These are phyloP conservation scores for Microhierax caerulescens DNA, from an alignment of 2,797 vertebrate genomes.

Conservation along the genomic window DNA sequence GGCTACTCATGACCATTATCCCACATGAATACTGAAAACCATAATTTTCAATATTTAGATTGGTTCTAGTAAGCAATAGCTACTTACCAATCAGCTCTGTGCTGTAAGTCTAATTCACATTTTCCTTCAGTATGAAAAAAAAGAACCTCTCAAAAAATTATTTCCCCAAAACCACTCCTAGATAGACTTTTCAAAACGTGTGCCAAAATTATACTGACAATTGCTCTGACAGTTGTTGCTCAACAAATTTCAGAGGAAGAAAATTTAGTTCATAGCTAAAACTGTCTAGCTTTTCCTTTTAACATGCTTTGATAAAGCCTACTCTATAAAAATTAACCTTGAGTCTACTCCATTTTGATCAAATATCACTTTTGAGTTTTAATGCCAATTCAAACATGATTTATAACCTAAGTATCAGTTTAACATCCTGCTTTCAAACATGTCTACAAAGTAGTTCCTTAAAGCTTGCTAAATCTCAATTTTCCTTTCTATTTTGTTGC, in stretches of 20 bases:
- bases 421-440: neutral
- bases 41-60: neutral
- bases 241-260: neutral
- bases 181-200: neutral
- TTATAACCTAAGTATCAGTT: neutral
- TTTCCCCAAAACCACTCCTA: neutral
- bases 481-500: neutral
- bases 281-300: neutral
- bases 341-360: neutral
- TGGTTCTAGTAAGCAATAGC: neutral
- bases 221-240: neutral
- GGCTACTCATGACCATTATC: neutral
- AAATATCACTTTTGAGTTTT: neutral
- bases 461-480: neutral
- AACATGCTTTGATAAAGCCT: neutral
- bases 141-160: neutral
- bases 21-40: neutral
- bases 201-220: neutral
- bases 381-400: neutral
- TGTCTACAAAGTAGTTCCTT: neutral
- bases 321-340: neutral
- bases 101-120: neutral
- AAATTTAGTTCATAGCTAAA: neutral
- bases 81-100: neutral
- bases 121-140: neutral